phyloP scores from a whole-genome alignment of 2,888 invertebrate genomes.

The Cylloceria caligata region DNA sequence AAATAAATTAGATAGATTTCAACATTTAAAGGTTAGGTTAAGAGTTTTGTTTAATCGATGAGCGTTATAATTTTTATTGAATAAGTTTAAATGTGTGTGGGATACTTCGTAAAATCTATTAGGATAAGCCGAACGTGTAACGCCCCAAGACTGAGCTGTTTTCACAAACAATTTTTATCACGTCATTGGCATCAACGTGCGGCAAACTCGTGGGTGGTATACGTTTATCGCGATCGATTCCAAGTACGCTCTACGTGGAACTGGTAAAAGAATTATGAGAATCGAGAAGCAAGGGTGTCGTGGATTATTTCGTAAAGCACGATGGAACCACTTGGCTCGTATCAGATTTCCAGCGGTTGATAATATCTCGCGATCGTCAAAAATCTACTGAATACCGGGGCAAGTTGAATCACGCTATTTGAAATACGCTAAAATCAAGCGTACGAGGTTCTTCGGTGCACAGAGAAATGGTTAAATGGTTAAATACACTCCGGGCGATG shows the following conservation, averaged over 20 bases:
- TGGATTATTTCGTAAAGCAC: slow-evolving; percentile 28
- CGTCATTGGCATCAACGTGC: background rate
- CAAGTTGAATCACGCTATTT: background rate
- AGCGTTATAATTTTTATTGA: slow-evolving; percentile 36
- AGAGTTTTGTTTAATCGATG: slow-evolving; percentile 56
- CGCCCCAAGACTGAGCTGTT: background rate
- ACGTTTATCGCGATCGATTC: slow-evolving; percentile 38
- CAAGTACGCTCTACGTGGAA: background rate
- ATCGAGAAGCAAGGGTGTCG: slow-evolving; percentile 22
- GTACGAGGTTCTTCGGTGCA: background rate
- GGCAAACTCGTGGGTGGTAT: slow-evolving; percentile 5
- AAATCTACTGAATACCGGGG: background rate
- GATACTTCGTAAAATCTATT: background rate
- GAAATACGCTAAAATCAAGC: background rate
- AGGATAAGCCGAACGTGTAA: background rate
- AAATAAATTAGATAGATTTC: no score
- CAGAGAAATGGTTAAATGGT: no score
- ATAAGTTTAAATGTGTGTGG: slow-evolving; percentile 19
- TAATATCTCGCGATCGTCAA: background rate
- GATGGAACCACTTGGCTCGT: background rate
- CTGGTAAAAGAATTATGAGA: background rate
- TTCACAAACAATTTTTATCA: slow-evolving; percentile 7
- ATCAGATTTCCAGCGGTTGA: slow-evolving; percentile 13
- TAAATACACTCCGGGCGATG: no score
- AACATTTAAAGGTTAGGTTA: background rate